phyloP scores from a whole-genome alignment of 2,888 invertebrate genomes.

The Synanthedon andrenaeformis region DNA sequence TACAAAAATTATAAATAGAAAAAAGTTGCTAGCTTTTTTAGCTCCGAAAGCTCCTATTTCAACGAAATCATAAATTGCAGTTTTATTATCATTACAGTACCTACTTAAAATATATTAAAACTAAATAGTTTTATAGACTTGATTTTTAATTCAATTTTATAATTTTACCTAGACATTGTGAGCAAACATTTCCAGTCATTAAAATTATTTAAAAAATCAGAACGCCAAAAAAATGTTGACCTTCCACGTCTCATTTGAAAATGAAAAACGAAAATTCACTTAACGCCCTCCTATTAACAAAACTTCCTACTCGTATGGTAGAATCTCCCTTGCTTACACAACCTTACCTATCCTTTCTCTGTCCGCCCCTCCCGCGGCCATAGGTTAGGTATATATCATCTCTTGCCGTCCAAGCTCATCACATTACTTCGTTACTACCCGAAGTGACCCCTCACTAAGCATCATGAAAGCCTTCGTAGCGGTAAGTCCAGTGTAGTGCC shows the following conservation, averaged over 20 bases:
- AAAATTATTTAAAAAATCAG: background rate
- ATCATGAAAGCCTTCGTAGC: slow-evolving; percentile 68
- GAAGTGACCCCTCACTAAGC: slow-evolving; percentile 62
- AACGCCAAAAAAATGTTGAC: background rate
- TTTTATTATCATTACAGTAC: too few species aligned
- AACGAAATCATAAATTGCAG: too few species aligned
- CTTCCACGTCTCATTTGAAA: background rate
- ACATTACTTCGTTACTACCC: slow-evolving; percentile 58
- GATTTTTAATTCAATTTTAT: too few species aligned
- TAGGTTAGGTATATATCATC: slow-evolving; percentile 55
- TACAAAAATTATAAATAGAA: too few species aligned
- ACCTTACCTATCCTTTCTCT: slow-evolving; percentile 62
- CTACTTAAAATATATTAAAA: too few species aligned
- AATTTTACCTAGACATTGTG: too few species aligned
- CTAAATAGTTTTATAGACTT: too few species aligned
- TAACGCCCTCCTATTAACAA: slow-evolving; percentile 55
- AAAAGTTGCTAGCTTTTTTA: too few species aligned
- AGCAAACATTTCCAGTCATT: background rate
- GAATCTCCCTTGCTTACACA: slow-evolving; percentile 65
- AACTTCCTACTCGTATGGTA: slow-evolving; percentile 49
- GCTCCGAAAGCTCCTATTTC: too few species aligned
- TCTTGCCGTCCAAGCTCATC: slow-evolving; percentile 40
- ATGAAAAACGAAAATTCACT: slow-evolving; percentile 27
- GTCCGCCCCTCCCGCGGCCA: slow-evolving; percentile 59
- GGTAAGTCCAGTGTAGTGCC: slow-evolving; percentile 58